Percentiles rank a stretch among this genome's conserved stretches.
Conservation (phyloP, 2,888 invertebrate genomes). For the Orthosia gracilis region DNA sequence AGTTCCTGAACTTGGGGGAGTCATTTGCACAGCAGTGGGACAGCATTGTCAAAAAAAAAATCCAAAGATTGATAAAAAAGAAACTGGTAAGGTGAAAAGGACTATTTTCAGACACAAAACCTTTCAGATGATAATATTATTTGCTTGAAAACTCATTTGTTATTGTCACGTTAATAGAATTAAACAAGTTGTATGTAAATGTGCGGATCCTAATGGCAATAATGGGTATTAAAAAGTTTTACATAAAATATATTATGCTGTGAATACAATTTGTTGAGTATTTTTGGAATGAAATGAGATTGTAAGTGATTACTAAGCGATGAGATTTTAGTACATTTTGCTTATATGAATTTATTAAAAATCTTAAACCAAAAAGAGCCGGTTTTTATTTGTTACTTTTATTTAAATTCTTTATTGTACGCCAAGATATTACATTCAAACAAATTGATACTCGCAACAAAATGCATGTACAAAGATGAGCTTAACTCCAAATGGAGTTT, state of each 20-base stretch:
- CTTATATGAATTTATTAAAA: slow-evolving; percentile 6
- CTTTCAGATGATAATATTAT: background rate
- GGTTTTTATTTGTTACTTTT: no score
- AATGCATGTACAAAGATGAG: no score
- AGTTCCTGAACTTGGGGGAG: no score
- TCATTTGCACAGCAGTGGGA: no score
- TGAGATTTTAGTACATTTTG: background rate
- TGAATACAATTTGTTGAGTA: slow-evolving; percentile 28
- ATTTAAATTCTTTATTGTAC: no score
- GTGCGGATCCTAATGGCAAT: slow-evolving; percentile 25
- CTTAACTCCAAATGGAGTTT: no score
- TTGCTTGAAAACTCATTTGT: slow-evolving; percentile 6
- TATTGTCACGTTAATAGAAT: slow-evolving; percentile 44
- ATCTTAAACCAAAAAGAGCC: background rate
- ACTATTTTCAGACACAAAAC: background rate
- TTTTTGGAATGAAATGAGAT: slow-evolving; percentile 10
- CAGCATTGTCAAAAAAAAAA: no score
- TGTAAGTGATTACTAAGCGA: slow-evolving; percentile 12
- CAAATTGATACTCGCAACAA: no score
- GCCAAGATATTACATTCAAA: no score
- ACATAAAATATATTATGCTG: slow-evolving; percentile 28
- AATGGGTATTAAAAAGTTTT: slow-evolving; percentile 28
- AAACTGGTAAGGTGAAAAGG: background rate
- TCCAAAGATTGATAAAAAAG: background rate
- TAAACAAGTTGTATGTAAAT: slow-evolving; percentile 39